Evolutionary conservation across 2,888 invertebrate species (phyloP), one percentile per base, ranked within the genome.

Genomic region (Drosophila mercatorum): DNA sequence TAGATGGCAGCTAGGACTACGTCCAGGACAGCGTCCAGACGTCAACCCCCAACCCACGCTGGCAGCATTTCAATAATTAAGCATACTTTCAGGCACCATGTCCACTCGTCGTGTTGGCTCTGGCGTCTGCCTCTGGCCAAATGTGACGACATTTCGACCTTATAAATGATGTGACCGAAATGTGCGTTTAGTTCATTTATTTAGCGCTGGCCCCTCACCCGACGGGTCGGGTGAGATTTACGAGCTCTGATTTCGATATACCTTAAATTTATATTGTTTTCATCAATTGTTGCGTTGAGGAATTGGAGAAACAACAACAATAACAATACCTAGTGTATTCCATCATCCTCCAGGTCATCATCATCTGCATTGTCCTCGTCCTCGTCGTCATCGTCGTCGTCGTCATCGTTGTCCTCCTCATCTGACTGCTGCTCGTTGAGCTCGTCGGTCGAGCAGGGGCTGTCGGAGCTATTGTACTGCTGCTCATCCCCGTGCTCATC

Each of bases 41-140:
- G 65, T 57, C 65, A 72, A 61, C 69, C 79, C 65, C 64, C 58
- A 74, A 64, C 64, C 56, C 62, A 62, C 36, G 38, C 52, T 51
- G 66, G 34, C 68, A 73, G 71, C 84, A 81, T 84, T 90, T 90
- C 68, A 88, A 90, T 87, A 87, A 90, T 87, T 89, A 90, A 88
- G 75, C 76, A 84, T 80, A 79, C 72, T 89, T 91, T 88, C 75
- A 72, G 91, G 72, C 85, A 56, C 55, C 28, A 78, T 83, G 84
- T 83, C 85, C 89, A 75, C 76, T 81, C 64, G 65, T 41, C 52
- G 14, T 41, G 49, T 58, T 22, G 22, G 22, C 57, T 64, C 66
- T 60, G 72, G 63, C 68, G 62, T 43, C 51, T 60, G 55, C 43
- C 38, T 68, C 72, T 41, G 56, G 22, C 8, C 34, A 34, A 34